Base-by-base conservation (phyloP, 2,888 invertebrate genomes). In the Caradrina kadenii region DNA sequence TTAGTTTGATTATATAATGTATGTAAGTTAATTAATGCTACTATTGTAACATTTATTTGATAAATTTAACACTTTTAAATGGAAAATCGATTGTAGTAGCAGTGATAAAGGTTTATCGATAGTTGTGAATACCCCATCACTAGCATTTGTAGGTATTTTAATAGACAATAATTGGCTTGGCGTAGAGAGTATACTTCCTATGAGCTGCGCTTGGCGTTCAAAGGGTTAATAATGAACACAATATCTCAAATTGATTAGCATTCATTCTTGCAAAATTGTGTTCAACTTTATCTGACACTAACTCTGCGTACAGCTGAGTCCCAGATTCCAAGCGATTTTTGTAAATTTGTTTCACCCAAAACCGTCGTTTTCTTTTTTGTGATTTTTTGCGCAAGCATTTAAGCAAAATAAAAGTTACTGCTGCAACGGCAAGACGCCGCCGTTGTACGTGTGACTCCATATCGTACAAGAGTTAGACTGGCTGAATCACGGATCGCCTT, bases 371-470 rank as follows among this genome's bases (percentile, higher is more conserved):
- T 71, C 19, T 48, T 75, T 75, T 75, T 63, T 62, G 63, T 67
- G 45, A 68, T 73, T 63, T 74, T 69, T 76, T 65, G 56, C 76
- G 79, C 61, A 76, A 79, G 26, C 45, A 69, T 75, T 68, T 69
- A 75, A 80, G 77, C 63, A 77, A 80, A 73, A 80, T n/a, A n/a
- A n/a, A n/a, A n/a, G 64, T 80, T 80, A 63, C 75, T 80, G 80
- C 78, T 73, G 78, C 78, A 15, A 78, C 73, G 73, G 78, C 78
- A 68, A 80, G 62, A 58, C 76, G 75, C 71, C 76, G 76, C 62
- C 75, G 76, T 42, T 81, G 79, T 63, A 79, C 81, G 76, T 79
- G 79, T 81, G 76, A 74, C 79, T 74, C 76, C 79, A 81, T 81
- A 50, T 69, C 75, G 39, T 52, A 42, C 69, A 69, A 77, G 69